A percentile compares a stretch with the other conserved stretches of the same genome.
These are phyloP conservation scores for Drosophila suzukii DNA, from an alignment of 1,140 invertebrate species.

Conservation along the genomic window DNA sequence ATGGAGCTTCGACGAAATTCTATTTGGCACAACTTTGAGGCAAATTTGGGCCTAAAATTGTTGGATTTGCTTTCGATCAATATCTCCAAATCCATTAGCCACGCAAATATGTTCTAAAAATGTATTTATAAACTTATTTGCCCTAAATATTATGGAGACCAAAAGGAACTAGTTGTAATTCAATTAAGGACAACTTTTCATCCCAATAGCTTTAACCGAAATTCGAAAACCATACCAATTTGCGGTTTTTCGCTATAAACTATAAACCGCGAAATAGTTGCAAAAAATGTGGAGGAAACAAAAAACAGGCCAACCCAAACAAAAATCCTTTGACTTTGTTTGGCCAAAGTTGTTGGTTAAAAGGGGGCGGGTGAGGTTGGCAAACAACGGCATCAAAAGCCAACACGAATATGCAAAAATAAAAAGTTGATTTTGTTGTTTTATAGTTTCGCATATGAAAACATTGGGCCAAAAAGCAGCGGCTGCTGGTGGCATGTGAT, in stretches of 20 bases:
- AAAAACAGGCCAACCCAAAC: constrained; percentile 7
- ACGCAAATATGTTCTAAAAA: background rate
- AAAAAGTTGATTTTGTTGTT: constrained; percentile 39
- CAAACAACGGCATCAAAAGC: constrained; percentile 18
- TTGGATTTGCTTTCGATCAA: background rate
- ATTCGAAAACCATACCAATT: constrained; percentile 62
- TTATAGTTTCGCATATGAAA: constrained; percentile 38
- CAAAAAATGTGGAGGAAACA: constrained; percentile 16
- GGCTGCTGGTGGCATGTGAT: constrained; percentile 55
- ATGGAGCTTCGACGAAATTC: constrained; percentile 1
- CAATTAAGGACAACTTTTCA: background rate
- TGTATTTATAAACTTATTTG: background rate
- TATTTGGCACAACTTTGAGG: background rate
- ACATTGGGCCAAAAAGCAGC: constrained; percentile 28
- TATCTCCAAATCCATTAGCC: background rate
- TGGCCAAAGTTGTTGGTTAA: constrained; percentile 11
- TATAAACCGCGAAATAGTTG: constrained; percentile 49
- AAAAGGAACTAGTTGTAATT: background rate
- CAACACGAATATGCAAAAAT: constrained; percentile 37
- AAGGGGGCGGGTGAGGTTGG: background rate
- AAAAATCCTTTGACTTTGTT: constrained; percentile 50
- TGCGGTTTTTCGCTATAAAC: constrained; percentile 63
- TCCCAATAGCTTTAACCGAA: background rate
- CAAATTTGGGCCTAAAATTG: background rate
- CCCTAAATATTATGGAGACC: background rate